Base-by-base conservation (phyloP, 2,888 invertebrate genomes). In the Sinotaia quadrata region DNA sequence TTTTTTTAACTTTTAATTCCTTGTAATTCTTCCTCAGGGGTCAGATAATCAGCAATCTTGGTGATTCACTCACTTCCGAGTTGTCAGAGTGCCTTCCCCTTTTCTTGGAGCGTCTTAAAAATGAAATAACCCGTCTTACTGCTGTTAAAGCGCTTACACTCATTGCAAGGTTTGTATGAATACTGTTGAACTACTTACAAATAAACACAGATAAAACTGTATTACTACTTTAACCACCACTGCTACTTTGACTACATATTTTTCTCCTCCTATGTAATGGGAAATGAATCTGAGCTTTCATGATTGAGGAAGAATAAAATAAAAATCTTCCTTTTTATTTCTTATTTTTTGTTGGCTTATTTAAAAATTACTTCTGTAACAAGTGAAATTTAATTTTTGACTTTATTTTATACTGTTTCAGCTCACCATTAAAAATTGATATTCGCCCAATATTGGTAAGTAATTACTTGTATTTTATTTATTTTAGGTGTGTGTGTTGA, bases 41-140 rank as follows among this genome's bases (percentile, higher is more conserved):
- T 18, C 96, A 97, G 88, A 93, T 98, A 60, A 92, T 98, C 59
- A 94, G 95, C 72, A 95, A 95, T 87, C 92, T 98, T 78, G 97
- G 97, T 0, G 96, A 97, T 88, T 92, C 92, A 78, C 89, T 97
- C 61, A 77, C 91, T 88, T 87, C 90, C 62, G 95, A 97, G 87
- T 90, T 98, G 67, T 92, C 1, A 21, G 91, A 92, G 5, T 98
- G 97, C 87, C 90, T 99, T 74, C 97, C 98, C 8, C 94, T 99
- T 85, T 96, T 99, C 87, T 90, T 98, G 87, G 98, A 98, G 86
- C 92, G 98, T 79, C 90, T 99, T 66, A 93, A 94, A 76, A 98
- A 99, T 87, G 99, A 99, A 90, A 98, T 98, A 63, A 99, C 99
- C 0, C 92, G 98, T 31, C 91, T 98, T 41, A 97, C 97, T 4